phyloP scores from a whole-genome alignment of 2,888 invertebrate genomes.

The Caenorhabditis wallacei region DNA sequence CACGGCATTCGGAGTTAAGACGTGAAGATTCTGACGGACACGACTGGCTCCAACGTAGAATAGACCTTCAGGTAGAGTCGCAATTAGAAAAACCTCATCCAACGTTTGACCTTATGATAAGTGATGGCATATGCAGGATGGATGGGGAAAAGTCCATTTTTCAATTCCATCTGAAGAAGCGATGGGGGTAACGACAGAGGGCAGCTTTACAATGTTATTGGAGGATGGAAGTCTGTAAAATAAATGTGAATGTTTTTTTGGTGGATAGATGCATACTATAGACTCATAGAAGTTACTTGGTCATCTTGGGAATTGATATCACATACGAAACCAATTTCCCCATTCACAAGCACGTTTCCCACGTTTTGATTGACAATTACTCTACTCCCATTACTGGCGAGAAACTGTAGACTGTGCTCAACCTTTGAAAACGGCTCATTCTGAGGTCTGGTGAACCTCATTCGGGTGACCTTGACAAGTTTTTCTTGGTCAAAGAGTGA shows the following conservation, averaged over 20 bases:
- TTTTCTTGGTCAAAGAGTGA: neutral
- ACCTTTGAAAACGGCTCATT: neutral
- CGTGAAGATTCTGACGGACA: neutral
- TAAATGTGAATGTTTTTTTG: no score
- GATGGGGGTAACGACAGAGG: no score
- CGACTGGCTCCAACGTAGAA: conserved; percentile 4
- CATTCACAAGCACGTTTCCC: neutral
- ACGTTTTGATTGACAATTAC: neutral
- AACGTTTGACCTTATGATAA: neutral
- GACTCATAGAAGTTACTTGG: neutral
- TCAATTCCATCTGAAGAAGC: no score
- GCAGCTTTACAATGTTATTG: no score
- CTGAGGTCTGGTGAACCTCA: no score
- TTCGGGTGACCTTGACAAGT: neutral
- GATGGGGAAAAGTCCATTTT: neutral
- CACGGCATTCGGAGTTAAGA: neutral
- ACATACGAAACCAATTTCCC: neutral
- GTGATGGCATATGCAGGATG: neutral
- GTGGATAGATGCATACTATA: neutral
- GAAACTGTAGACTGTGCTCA: neutral
- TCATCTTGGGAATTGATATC: neutral
- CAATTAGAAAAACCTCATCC: neutral
- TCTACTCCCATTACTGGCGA: neutral
- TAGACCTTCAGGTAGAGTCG: neutral
- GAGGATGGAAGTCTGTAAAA: no score